These are phyloP conservation scores for Glaucopsyche alexis DNA, from an alignment of 2,888 invertebrate species.

Conservation along the genomic window DNA sequence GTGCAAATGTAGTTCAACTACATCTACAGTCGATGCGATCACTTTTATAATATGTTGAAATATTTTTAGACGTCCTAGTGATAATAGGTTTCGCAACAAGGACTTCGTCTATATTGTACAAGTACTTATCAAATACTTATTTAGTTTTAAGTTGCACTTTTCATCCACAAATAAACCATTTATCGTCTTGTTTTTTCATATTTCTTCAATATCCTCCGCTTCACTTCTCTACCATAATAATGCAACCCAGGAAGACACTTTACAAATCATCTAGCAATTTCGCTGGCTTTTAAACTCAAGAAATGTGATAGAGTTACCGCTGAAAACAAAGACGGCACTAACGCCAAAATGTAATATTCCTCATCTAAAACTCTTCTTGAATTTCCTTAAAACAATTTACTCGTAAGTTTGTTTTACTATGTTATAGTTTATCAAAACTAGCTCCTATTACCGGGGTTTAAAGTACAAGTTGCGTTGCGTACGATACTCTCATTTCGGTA, in stretches of 20 bases:
- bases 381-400: conserved; percentile 30
- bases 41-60: too few species aligned
- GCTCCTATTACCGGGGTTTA: neutral
- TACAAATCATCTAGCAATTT: conserved; percentile 5
- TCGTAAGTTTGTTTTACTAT: conserved; percentile 17
- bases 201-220: neutral
- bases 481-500: conserved; percentile 19
- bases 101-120: too few species aligned
- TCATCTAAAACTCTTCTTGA: conserved; percentile 21
- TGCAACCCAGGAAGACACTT: conserved; percentile 20
- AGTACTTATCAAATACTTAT: too few species aligned
- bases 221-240: neutral
- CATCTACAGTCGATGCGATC: too few species aligned
- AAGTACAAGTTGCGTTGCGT: conserved; percentile 3
- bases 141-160: too few species aligned
- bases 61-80: too few species aligned
- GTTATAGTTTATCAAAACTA: neutral
- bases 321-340: conserved; percentile 4
- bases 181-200: too few species aligned
- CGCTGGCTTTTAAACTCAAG: neutral
- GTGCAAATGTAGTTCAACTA: too few species aligned
- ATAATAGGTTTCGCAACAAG: too few species aligned
- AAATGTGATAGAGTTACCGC: conserved; percentile 18
- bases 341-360: neutral
- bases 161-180: too few species aligned